These are phyloP conservation scores for Melanostoma mellinum DNA, from an alignment of 2,888 invertebrate species.

Conservation along the genomic window DNA sequence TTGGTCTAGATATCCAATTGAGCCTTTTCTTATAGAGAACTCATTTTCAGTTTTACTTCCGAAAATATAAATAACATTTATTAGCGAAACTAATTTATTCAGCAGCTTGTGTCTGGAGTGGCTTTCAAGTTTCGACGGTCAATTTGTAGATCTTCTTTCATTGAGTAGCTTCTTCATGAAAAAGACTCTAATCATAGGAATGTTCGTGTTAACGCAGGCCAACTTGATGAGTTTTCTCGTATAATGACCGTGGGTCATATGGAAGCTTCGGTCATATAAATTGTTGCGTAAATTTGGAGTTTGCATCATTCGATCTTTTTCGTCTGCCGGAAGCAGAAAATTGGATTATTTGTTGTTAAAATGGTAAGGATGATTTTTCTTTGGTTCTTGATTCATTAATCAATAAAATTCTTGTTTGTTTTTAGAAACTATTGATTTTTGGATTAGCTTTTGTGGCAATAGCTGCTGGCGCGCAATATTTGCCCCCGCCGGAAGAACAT, in stretches of 20 bases:
- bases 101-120: slow-evolving; percentile 9
- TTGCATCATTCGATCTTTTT: slow-evolving; percentile 63
- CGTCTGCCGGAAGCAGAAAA: slow-evolving; percentile 42
- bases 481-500: slow-evolving; percentile 26
- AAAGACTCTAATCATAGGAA: slow-evolving; percentile 22
- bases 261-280: slow-evolving; percentile 52
- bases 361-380: slow-evolving; percentile 46
- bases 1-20: slow-evolving; percentile 49
- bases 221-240: neutral
- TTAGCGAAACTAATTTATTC: slow-evolving; percentile 27
- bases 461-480: slow-evolving; percentile 25
- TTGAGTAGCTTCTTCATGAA: no score
- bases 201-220: slow-evolving; percentile 14
- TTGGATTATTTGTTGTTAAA: slow-evolving; percentile 10
- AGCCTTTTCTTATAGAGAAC: slow-evolving; percentile 2
- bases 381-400: neutral
- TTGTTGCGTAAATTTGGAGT: slow-evolving; percentile 48
- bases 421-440: slow-evolving; percentile 60
- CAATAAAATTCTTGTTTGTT: neutral
- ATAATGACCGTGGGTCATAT: slow-evolving; percentile 43
- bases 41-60: slow-evolving; percentile 37
- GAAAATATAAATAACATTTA: slow-evolving; percentile 37
- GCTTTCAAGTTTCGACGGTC: slow-evolving; percentile 20
- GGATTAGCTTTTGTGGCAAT: slow-evolving; percentile 58
- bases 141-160: slow-evolving; percentile 2